phyloP scores from a whole-genome alignment of 2,797 vertebrate genomes.

The Gadopsis marmoratus region DNA sequence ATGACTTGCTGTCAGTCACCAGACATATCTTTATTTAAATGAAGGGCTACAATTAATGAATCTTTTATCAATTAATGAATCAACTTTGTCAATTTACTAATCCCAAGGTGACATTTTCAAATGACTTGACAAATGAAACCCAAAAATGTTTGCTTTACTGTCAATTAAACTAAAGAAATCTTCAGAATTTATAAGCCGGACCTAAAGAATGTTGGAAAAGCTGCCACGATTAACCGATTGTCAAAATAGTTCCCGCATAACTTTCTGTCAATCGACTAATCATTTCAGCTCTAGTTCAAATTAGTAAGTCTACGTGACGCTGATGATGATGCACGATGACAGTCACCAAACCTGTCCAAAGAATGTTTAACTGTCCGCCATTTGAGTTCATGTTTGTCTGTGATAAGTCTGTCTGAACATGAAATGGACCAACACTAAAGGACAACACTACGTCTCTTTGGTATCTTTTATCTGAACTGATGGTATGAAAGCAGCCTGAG shows the following conservation, averaged over 20 bases:
- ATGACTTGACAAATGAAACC: not conserved
- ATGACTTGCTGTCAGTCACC: not conserved
- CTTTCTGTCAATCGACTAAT: too few relatives aligned
- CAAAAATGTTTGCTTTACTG: not conserved
- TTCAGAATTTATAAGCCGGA: not conserved
- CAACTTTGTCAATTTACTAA: not conserved
- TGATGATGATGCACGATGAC: not conserved
- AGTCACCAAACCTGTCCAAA: not conserved
- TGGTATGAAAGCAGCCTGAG: not conserved
- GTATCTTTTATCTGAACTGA: not conserved
- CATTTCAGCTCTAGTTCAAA: not conserved
- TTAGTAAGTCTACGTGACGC: not conserved
- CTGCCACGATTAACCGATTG: not conserved
- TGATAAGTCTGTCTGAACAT: not conserved
- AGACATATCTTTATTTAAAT: not conserved
- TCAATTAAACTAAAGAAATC: not conserved
- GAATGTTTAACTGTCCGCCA: not conserved
- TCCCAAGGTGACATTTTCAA: not conserved
- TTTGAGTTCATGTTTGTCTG: not conserved
- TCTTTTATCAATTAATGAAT: not conserved
- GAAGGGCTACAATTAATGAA: not conserved
- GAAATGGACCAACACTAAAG: not conserved
- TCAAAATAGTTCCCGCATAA: not conserved
- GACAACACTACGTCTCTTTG: not conserved
- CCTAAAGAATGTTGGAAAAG: not conserved